phyloP scores from a whole-genome alignment of 2,888 invertebrate species.

The Agonopterix arenella region DNA sequence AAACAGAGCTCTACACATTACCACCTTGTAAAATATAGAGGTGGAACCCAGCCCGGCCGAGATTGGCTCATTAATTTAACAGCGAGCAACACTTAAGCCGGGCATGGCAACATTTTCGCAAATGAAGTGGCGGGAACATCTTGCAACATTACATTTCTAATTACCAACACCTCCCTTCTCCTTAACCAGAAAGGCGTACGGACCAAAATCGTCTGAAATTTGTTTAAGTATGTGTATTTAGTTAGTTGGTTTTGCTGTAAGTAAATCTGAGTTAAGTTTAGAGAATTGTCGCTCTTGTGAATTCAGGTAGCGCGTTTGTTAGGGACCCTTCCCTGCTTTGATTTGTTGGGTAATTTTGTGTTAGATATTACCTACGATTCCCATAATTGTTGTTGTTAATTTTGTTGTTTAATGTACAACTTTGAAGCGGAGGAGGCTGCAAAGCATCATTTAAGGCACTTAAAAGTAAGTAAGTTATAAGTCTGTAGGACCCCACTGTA shows the following conservation, averaged over 20 bases:
- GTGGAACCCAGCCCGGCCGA: conserved; percentile 53
- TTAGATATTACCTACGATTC: too few relatives aligned
- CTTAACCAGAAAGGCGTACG: conserved; percentile 3
- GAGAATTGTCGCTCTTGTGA: conserved; percentile 52
- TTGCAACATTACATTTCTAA: conserved; percentile 13
- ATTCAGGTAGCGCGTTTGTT: conserved; percentile 27
- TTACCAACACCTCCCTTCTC: conserved; percentile 8
- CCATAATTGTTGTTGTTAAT: conserved; percentile 21
- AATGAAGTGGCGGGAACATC: conserved; percentile 66
- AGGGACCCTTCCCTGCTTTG: conserved; percentile 37
- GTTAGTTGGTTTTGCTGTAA: conserved; percentile 15
- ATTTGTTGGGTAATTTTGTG: conserved; percentile 36
- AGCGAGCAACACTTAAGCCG: conserved; percentile 73
- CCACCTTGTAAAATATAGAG: conserved; percentile 73
- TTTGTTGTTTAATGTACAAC: conserved; percentile 13
- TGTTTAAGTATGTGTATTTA: conserved; percentile 7
- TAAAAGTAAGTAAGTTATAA: too few relatives aligned
- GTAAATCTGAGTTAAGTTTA: conserved; percentile 37
- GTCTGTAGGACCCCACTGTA: too few relatives aligned
- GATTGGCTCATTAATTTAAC: conserved; percentile 77
- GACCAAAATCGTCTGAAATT: conserved; percentile 6
- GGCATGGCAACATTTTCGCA: conserved; percentile 66
- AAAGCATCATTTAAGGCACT: too few relatives aligned
- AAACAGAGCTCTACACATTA: conserved; percentile 41
- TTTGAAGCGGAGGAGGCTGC: too few relatives aligned